phyloP scores from a whole-genome alignment of 2,888 invertebrate species.

The Luperina testacea region DNA sequence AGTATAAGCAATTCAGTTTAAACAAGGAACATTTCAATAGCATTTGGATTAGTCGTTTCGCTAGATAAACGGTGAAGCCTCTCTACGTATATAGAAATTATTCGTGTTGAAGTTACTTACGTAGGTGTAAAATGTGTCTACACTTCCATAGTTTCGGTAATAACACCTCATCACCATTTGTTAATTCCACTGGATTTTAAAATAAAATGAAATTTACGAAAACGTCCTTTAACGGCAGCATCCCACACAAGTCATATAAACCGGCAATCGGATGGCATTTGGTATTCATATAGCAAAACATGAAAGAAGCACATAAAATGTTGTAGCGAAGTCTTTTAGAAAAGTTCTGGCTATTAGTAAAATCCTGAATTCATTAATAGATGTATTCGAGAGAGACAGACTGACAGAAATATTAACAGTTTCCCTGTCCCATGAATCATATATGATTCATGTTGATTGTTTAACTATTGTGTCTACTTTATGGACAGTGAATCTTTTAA shows the following conservation, averaged over 20 bases:
- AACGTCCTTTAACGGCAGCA: conserved; percentile 23
- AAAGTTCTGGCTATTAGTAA: neutral
- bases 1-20: neutral
- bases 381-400: neutral
- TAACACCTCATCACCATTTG: conserved; percentile 43
- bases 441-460: no score
- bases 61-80: neutral
- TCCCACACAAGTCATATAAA: conserved; percentile 43
- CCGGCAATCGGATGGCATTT: conserved; percentile 1
- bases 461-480: no score
- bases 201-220: conserved; percentile 20
- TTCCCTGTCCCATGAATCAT: no score
- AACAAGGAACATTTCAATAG: neutral
- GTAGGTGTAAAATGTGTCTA: conserved; percentile 43
- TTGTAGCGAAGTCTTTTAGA: no score
- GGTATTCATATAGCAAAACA: conserved; percentile 12
- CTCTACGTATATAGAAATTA: neutral
- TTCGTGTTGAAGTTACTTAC: conserved; percentile 1
- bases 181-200: conserved; percentile 32
- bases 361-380: neutral
- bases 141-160: conserved; percentile 24
- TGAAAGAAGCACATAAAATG: conserved; percentile 6
- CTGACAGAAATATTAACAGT: no score
- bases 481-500: no score
- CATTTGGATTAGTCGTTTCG: neutral